phyloP scores from a whole-genome alignment of 2,113 vertebrate genomes.

The Psettodes erumei region DNA sequence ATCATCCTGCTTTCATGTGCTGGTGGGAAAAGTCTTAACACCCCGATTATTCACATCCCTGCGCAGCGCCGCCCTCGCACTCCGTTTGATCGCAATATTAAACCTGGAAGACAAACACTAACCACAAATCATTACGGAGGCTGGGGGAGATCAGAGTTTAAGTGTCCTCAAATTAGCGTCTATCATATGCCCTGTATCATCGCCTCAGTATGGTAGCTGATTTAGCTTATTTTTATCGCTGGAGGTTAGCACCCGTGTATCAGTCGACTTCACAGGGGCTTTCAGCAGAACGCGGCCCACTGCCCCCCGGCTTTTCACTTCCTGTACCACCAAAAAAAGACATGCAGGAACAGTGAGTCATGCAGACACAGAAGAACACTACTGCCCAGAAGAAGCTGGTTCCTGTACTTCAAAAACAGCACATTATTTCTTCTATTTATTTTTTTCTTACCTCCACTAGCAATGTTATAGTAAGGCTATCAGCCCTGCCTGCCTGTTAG shows the following conservation, averaged over 20 bases:
- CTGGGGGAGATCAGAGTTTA: neutral
- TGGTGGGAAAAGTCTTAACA: conserved; percentile 45
- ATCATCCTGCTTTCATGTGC: conserved; percentile 36
- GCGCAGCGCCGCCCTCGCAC: neutral
- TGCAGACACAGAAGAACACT: conserved; percentile 12
- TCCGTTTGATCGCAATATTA: neutral
- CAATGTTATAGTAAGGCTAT: conserved; percentile 19
- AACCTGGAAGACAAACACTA: neutral
- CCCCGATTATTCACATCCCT: conserved; percentile 4
- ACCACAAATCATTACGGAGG: neutral
- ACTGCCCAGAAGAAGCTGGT: conserved; percentile 1
- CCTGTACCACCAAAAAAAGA: conserved; percentile 38
- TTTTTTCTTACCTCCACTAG: conserved; percentile 35
- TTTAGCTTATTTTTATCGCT: conserved; percentile 16
- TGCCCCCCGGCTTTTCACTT: conserved; percentile 48
- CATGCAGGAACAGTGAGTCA: conserved; percentile 48
- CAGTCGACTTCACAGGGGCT: conserved; percentile 23
- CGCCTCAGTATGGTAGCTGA: neutral
- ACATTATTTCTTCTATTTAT: too few species aligned
- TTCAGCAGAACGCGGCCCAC: conserved; percentile 35
- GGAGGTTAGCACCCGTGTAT: conserved; percentile 22
- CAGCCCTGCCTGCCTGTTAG: conserved; percentile 12
- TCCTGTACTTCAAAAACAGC: conserved; percentile 31
- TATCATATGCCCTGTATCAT: neutral
- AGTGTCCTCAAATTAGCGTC: neutral